Percentiles rank a stretch among this genome's conserved stretches.
phyloP scores from a whole-genome alignment of 2,797 vertebrate species.

The Macropus fuliginosus region DNA sequence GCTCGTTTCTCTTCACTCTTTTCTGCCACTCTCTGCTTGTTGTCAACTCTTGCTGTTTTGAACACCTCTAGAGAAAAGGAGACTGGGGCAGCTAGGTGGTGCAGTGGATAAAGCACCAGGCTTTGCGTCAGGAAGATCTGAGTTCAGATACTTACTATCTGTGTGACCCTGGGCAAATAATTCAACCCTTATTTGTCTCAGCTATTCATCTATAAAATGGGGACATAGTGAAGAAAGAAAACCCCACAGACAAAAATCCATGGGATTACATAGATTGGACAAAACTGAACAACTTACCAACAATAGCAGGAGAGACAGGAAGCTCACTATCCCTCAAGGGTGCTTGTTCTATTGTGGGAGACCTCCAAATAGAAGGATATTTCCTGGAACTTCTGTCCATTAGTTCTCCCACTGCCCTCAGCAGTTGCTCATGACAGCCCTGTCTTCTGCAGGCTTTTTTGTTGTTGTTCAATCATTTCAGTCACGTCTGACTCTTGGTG shows the following conservation, averaged over 20 bases:
- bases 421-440: neutral
- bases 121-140: neutral
- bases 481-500: neutral
- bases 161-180: neutral
- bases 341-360: neutral
- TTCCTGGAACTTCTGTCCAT: neutral
- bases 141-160: neutral
- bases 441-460: neutral
- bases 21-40: neutral
- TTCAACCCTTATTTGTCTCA: no score
- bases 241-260: no score
- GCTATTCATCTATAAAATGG: no score
- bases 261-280: neutral
- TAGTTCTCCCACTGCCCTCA: neutral
- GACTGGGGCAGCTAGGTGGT: neutral
- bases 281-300: neutral
- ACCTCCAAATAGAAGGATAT: neutral
- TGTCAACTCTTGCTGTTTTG: neutral
- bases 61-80: neutral
- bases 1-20: neutral
- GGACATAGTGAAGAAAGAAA: no score
- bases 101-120: neutral
- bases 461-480: neutral
- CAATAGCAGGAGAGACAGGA: neutral
- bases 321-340: neutral